Percentiles rank a stretch among this genome's conserved stretches.
Evolutionary conservation across 2,797 vertebrate species (phyloP).

Genomic region (Etheostoma nigrum): DNA sequence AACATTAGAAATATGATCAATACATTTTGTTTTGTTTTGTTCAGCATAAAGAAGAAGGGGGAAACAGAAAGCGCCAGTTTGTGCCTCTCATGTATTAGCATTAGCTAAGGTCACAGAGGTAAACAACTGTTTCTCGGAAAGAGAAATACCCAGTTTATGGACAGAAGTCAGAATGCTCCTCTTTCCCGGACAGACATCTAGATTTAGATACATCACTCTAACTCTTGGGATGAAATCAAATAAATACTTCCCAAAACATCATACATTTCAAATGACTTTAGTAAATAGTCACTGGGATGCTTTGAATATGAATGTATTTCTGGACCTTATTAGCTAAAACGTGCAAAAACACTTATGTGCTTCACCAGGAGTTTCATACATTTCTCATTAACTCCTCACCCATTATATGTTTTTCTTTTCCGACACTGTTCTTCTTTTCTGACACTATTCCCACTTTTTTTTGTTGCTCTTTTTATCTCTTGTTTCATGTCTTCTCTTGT

Average conservation of each 20-base stretch:
- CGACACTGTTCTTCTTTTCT: neutral
- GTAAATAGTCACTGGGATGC: neutral
- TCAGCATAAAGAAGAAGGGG: neutral
- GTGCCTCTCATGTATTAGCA: neutral
- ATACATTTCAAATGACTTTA: neutral
- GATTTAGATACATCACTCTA: neutral
- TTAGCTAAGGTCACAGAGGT: neutral
- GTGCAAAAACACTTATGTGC: neutral
- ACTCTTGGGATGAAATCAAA: neutral
- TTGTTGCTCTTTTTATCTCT: neutral
- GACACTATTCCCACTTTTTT: conserved; percentile 2
- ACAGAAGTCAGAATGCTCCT: neutral
- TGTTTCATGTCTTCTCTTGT: neutral
- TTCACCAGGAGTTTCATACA: conserved; percentile 8
- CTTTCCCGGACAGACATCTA: neutral
- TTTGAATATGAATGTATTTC: neutral
- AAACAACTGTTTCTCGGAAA: neutral
- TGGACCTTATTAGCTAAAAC: neutral
- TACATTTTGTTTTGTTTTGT: too few relatives aligned
- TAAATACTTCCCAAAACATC: neutral
- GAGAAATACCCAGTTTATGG: neutral
- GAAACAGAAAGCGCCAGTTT: neutral
- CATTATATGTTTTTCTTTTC: conserved; percentile 1
- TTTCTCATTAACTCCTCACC: conserved; percentile 29
- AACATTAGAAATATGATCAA: too few relatives aligned